These are phyloP conservation scores for Spinus olivaceus DNA, from an alignment of 2,797 vertebrate genomes.

Conservation along the genomic window DNA sequence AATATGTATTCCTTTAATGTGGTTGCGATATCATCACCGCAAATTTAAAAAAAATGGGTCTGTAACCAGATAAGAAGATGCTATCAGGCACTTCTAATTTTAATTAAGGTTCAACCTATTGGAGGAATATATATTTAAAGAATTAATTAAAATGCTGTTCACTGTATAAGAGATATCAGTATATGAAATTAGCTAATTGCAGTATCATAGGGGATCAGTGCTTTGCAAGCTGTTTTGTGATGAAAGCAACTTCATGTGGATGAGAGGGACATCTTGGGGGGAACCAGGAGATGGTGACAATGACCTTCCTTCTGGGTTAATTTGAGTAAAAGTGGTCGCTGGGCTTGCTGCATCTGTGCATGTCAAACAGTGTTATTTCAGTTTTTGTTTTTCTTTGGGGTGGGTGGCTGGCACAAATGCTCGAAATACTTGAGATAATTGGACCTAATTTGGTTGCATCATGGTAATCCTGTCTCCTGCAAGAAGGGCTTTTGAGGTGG, in stretches of 20 bases:
- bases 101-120: conserved; percentile 56
- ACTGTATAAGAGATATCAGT: background rate
- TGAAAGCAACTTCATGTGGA: background rate
- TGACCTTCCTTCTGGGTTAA: background rate
- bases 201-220: conserved; percentile 16
- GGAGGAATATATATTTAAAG: conserved; percentile 53
- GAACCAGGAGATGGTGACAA: background rate
- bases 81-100: conserved; percentile 36
- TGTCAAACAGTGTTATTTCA: background rate
- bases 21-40: background rate
- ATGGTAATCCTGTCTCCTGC: background rate
- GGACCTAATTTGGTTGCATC: conserved; percentile 18
- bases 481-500: background rate
- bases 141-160: conserved; percentile 51
- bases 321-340: background rate
- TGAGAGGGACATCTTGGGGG: background rate
- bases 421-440: conserved; percentile 34
- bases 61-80: conserved; percentile 43
- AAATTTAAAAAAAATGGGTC: background rate
- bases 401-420: background rate
- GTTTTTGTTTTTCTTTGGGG: conserved; percentile 13
- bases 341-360: background rate
- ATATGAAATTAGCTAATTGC: conserved; percentile 49
- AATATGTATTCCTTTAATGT: conserved; percentile 8
- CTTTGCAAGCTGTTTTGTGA: conserved; percentile 43